Conservation (phyloP, 2,797 vertebrate genomes). For the Notamacropus eugenii region DNA sequence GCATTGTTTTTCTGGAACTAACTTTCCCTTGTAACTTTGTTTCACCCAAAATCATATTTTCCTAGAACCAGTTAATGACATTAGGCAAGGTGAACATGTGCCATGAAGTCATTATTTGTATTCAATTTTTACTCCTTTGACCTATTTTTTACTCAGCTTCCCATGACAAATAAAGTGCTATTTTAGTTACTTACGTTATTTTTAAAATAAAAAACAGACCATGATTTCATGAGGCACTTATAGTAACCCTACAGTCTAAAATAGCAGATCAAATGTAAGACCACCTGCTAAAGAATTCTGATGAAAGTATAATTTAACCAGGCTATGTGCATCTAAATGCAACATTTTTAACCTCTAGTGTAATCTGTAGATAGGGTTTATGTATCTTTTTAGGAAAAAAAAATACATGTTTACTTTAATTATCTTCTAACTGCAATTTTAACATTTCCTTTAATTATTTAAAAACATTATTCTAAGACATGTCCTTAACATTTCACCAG, state of each 20-base stretch:
- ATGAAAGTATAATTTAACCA: not conserved
- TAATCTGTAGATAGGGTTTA: not conserved
- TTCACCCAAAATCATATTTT: not conserved
- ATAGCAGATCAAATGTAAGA: not conserved
- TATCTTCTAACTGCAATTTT: not conserved
- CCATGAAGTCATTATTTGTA: not conserved
- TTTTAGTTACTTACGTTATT: not conserved
- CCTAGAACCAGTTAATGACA: not conserved
- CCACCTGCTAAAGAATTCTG: not conserved
- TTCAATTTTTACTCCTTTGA: not conserved
- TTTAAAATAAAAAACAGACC: slow-evolving; percentile 62
- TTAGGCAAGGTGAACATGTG: not conserved
- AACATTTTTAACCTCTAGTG: not conserved
- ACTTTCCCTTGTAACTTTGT: not conserved
- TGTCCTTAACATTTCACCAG: not conserved
- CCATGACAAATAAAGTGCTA: not conserved
- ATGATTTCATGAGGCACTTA: slow-evolving; percentile 60
- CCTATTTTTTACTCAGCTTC: not conserved
- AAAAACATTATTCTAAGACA: not conserved
- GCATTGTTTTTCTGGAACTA: not conserved
- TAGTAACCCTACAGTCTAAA: slow-evolving; percentile 45
- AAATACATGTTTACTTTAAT: not conserved
- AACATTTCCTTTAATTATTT: not conserved
- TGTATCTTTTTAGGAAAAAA: not conserved
- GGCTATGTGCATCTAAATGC: not conserved